Conservation (phyloP, 1,140 invertebrate genomes). For the Dinothrombium tinctorium region DNA sequence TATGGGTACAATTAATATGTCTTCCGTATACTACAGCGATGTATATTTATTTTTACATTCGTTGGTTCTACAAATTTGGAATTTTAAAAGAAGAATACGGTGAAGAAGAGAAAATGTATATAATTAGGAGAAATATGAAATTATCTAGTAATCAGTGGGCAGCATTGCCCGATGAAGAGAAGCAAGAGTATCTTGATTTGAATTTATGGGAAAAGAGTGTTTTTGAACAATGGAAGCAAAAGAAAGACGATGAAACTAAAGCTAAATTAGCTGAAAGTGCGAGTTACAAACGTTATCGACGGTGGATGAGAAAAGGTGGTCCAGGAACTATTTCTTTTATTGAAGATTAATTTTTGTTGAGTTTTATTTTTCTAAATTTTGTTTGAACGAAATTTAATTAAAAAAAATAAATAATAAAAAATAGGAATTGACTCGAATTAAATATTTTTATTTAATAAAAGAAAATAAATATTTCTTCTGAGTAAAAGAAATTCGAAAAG, state of each 20-base stretch:
- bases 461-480: too few relatives aligned
- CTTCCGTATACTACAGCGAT: conserved; percentile 40
- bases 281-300: conserved; percentile 46
- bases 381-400: too few relatives aligned
- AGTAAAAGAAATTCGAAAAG: too few relatives aligned
- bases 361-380: too few relatives aligned
- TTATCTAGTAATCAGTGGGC: conserved; percentile 32
- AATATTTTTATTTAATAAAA: too few relatives aligned
- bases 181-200: conserved; percentile 40
- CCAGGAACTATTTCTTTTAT: conserved; percentile 43
- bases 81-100: conserved; percentile 49
- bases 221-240: conserved; percentile 47
- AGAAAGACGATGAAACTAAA: conserved; percentile 56
- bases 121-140: conserved; percentile 51
- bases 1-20: conserved; percentile 56
- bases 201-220: conserved; percentile 60
- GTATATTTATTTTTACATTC: conserved; percentile 27
- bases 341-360: conserved; percentile 43
- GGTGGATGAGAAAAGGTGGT: conserved; percentile 55
- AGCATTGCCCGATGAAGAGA: conserved; percentile 43
- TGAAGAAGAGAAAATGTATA: conserved; percentile 52
- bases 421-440: too few relatives aligned
- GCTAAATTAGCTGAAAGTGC: conserved; percentile 48
- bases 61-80: conserved; percentile 53
- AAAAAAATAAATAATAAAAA: too few relatives aligned